Evolutionary conservation across 2,797 vertebrate species (phyloP).

Genomic region (Diglossa cyanea): DNA sequence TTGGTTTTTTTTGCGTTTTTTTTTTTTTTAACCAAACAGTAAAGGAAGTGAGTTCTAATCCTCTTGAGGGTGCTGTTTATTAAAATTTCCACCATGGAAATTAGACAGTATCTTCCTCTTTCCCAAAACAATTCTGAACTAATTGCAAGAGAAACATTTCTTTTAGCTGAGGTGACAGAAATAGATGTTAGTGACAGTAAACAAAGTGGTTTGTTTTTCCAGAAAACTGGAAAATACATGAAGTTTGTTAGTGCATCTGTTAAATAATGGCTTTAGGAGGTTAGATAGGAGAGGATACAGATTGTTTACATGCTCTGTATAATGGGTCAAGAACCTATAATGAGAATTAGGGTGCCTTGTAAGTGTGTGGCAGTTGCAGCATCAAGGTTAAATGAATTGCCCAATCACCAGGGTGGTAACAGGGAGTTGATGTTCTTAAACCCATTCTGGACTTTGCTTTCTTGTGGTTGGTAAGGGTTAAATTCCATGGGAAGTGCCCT

Average conservation of each 20-base stretch:
- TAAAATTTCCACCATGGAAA: slow-evolving; percentile 60
- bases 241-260: background rate
- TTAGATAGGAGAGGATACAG: background rate
- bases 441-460: background rate
- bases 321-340: background rate
- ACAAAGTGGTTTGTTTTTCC: background rate
- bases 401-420: background rate
- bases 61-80: slow-evolving; percentile 72
- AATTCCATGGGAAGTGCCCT: background rate
- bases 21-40: background rate
- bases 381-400: background rate
- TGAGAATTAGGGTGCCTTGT: background rate
- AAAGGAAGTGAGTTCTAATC: slow-evolving; percentile 34
- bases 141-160: background rate
- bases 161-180: background rate
- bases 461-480: background rate
- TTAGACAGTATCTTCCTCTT: background rate
- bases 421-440: background rate
- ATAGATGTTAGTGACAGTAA: background rate
- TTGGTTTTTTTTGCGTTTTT: background rate
- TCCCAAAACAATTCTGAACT: background rate
- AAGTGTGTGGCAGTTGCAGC: background rate
- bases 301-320: background rate
- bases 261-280: background rate
- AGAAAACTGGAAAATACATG: background rate